Percentiles rank a stretch among this genome's conserved stretches.
phyloP scores from a whole-genome alignment of 2,888 invertebrate species.

The Drosophila nr. medialis region DNA sequence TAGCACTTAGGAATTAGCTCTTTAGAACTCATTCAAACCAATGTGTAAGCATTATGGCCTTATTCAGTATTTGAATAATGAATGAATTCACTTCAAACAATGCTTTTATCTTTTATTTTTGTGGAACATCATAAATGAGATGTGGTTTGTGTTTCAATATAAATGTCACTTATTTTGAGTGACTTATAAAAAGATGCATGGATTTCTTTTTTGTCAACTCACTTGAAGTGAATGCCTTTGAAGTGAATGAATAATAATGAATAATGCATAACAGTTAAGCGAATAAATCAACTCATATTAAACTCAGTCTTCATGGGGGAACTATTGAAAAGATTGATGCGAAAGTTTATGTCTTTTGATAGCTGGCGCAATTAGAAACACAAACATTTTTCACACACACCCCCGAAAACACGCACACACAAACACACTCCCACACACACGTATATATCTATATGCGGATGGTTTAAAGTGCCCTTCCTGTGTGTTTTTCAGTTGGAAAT shows the following conservation, averaged over 20 bases:
- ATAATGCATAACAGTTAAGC: neutral
- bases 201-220: neutral
- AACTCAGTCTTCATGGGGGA: neutral
- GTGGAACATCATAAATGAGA: neutral
- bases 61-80: neutral
- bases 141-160: neutral
- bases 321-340: constrained; percentile 4
- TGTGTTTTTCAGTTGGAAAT: constrained; percentile 50
- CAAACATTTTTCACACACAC: constrained; percentile 29
- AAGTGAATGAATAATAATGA: neutral
- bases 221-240: neutral
- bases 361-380: constrained; percentile 42
- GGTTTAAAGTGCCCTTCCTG: constrained; percentile 56
- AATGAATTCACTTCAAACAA: neutral
- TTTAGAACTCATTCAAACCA: neutral
- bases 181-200: neutral
- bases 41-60: constrained; percentile 1
- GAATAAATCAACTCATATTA: neutral
- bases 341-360: neutral
- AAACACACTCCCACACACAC: constrained; percentile 4
- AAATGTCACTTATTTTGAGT: neutral
- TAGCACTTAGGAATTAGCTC: constrained; percentile 29
- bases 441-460: constrained; percentile 16
- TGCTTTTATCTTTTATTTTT: neutral
- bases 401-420: constrained; percentile 7